phyloP scores from a whole-genome alignment of 2,797 vertebrate species.

The Phrynocephalus forsythii region DNA sequence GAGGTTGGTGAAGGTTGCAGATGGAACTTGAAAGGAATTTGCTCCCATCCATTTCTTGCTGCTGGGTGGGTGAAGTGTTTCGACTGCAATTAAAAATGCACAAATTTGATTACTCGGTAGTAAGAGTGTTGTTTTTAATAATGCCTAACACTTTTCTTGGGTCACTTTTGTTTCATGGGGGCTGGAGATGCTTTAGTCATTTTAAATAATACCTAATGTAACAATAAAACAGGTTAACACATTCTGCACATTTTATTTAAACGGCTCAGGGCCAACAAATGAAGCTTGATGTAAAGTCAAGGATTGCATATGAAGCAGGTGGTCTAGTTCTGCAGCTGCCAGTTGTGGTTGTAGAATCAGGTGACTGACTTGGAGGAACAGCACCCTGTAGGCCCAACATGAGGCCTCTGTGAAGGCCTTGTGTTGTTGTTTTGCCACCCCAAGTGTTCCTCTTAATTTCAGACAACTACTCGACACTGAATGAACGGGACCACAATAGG shows the following conservation, averaged over 20 bases:
- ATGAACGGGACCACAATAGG: constrained; percentile 90
- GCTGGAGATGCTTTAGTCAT: not conserved
- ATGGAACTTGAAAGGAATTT: not conserved
- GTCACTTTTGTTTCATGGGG: not conserved
- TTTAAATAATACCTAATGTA: not conserved
- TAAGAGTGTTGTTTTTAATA: not conserved
- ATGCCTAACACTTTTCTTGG: not conserved
- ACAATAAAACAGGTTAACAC: not conserved
- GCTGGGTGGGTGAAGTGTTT: not conserved
- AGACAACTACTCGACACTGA: constrained; percentile 89
- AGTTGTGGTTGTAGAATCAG: not conserved
- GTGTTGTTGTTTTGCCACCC: not conserved
- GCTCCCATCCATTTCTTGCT: not conserved
- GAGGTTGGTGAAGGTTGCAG: not conserved
- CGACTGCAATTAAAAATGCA: not conserved
- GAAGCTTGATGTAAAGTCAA: not conserved
- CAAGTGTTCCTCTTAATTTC: constrained; percentile 25
- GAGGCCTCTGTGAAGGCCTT: not conserved
- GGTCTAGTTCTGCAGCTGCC: not conserved
- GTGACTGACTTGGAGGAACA: no score
- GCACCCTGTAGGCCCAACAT: no score
- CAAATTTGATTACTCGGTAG: not conserved
- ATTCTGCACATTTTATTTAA: not conserved
- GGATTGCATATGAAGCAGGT: not conserved
- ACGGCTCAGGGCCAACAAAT: not conserved